Base-by-base conservation (phyloP, 2,888 invertebrate genomes). In the Neoscelio sp. region DNA sequence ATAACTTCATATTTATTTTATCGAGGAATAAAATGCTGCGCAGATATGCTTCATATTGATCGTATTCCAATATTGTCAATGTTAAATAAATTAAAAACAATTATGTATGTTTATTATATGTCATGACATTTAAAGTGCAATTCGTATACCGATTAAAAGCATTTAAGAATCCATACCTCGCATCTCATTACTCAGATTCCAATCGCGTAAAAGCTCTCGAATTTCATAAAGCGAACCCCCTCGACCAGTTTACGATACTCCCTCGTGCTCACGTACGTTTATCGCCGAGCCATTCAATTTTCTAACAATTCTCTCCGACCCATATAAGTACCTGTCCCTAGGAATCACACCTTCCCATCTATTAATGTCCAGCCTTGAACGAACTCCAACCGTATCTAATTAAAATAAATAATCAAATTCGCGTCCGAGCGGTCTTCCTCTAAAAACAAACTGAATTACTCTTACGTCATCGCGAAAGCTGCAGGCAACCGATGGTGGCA, bases 121-220 rank as follows among this genome's bases (percentile, higher is more conserved):
- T 38, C 68, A 17, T 64, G 76, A 42, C 76, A 76, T 68, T 76
- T 76, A 76, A 76, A 70, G 68, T 62, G 75, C 67, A 75, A 60
- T 75, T 62, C 62, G 35, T 46, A 33, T 42, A 44, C 23, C 10
- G 58, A 52, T 62, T 52, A 44, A 52, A n/a, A 10, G 15, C 28
- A 17, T 26, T 60, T 71, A 23, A 52, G 38, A 18, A 54, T 62
- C 4, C 20, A 15, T 23, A 13, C 64, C 28, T 15, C 54, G 54
- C 38, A 38, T 20, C 52, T 62, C 40, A 40, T 64, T 64, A 52
- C 28, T 42, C 60, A 62, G 44, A 62, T 62, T 62, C 42, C 50
- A 50, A 18, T 52, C 13, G n/a, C 20, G 2, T 12, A 5, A 8
- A 64, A 10, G 20, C 10, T n/a, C n/a, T 35, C 38, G 35, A 30